Conservation (phyloP, 2,888 invertebrate genomes). For the Clostera curtula region DNA sequence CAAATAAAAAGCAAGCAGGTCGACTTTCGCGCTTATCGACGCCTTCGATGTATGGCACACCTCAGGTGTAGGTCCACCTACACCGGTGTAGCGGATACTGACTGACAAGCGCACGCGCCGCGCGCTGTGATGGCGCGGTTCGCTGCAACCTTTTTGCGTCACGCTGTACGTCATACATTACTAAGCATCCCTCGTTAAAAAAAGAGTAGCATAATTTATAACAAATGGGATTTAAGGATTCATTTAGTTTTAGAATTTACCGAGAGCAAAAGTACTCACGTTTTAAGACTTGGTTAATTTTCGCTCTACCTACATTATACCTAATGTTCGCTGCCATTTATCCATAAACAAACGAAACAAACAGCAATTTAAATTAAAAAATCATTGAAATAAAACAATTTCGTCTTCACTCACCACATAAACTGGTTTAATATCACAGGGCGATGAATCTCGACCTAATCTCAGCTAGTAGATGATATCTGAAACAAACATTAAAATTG, state of each 20-base stretch:
- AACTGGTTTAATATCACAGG: too few relatives aligned
- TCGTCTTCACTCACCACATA: too few relatives aligned
- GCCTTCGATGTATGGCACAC: constrained; percentile 30
- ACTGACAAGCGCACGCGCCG: constrained; percentile 38
- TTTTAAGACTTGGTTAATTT: too few relatives aligned
- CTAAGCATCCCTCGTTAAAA: not conserved
- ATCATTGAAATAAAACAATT: too few relatives aligned
- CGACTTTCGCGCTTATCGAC: constrained; percentile 52
- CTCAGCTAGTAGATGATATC: too few relatives aligned
- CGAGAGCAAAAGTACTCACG: not conserved
- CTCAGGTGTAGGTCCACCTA: constrained; percentile 44
- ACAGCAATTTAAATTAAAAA: too few relatives aligned
- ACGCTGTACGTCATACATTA: constrained; percentile 15
- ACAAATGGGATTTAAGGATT: not conserved
- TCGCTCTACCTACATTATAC: too few relatives aligned
- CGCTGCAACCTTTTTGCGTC: constrained; percentile 22
- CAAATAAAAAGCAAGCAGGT: constrained; percentile 46
- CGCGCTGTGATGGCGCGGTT: constrained; percentile 13
- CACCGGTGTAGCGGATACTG: constrained; percentile 43
- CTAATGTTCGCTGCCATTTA: too few relatives aligned
- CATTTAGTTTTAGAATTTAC: not conserved
- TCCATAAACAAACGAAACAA: too few relatives aligned
- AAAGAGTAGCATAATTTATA: not conserved
- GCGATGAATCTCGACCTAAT: too few relatives aligned
- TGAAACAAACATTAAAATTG: too few relatives aligned